Conservation (phyloP, 2,113 vertebrate species). For the Vulpes lagopus region DNA sequence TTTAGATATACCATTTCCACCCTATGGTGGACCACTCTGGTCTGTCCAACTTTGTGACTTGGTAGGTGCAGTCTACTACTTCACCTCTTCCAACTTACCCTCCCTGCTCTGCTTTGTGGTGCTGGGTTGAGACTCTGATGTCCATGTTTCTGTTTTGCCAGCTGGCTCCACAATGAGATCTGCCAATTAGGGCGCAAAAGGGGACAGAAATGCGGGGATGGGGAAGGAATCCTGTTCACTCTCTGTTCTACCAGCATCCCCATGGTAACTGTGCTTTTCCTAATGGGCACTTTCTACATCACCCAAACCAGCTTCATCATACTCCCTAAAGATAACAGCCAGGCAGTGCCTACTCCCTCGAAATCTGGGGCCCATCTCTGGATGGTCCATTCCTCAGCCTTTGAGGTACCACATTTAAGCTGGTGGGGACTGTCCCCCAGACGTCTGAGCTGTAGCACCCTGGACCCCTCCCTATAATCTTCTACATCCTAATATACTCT, state of each 20-base stretch:
- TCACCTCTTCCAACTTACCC: not conserved
- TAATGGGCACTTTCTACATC: not conserved
- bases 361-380: not conserved
- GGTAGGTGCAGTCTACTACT: not conserved
- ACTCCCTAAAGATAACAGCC: not conserved
- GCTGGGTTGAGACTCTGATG: not conserved
- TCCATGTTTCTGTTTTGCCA: not conserved
- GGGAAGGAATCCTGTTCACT: not conserved
- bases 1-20: not conserved
- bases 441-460: not conserved
- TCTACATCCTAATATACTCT: not conserved
- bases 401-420: not conserved
- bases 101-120: not conserved
- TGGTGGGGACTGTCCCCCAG: not conserved
- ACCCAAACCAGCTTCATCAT: not conserved
- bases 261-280: not conserved
- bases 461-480: not conserved
- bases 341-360: not conserved
- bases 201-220: not conserved
- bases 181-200: not conserved
- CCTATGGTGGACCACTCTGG: not conserved
- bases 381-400: not conserved
- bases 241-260: not conserved
- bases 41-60: not conserved
- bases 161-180: not conserved